These are phyloP conservation scores for Melikaiella ostensackeni DNA, from an alignment of 2,888 invertebrate genomes.

Conservation along the genomic window DNA sequence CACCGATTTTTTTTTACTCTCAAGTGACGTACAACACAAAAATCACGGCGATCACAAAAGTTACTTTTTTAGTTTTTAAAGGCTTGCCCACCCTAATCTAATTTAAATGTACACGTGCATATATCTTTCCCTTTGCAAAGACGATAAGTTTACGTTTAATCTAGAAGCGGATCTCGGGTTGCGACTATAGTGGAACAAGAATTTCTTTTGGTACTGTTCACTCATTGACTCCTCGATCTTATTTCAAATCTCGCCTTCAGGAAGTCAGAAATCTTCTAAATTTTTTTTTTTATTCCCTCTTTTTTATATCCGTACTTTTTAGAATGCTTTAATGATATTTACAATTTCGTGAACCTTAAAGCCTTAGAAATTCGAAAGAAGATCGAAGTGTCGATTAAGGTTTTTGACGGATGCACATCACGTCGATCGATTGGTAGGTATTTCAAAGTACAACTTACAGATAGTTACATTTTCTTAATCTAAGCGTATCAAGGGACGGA, in stretches of 20 bases:
- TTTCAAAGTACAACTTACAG: conserved; percentile 59
- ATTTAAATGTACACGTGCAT: conserved; percentile 40
- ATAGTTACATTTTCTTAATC: conserved; percentile 60
- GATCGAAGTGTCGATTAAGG: conserved; percentile 55
- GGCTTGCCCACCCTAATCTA: conserved; percentile 32
- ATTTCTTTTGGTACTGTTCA: conserved; percentile 64
- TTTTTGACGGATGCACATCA: conserved; percentile 53
- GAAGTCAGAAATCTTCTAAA: background rate
- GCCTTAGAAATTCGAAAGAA: conserved; percentile 33
- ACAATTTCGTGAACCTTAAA: background rate
- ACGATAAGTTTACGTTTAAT: conserved; percentile 45
- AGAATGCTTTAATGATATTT: conserved; percentile 7
- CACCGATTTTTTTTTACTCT: conserved; percentile 12
- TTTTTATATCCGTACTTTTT: background rate
- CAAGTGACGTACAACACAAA: conserved; percentile 24
- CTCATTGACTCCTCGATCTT: conserved; percentile 58
- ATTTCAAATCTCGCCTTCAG: conserved; percentile 20
- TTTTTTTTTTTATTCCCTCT: background rate
- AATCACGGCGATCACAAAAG: conserved; percentile 37
- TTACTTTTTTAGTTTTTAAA: conserved; percentile 15
- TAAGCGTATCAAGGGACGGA: conserved; percentile 61
- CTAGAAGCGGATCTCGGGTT: conserved; percentile 50
- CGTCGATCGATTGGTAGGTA: conserved; percentile 56
- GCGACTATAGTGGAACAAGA: conserved; percentile 52
- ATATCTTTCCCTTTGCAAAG: conserved; percentile 34